phyloP scores from a whole-genome alignment of 2,888 invertebrate genomes.

The Drosophila putrida region DNA sequence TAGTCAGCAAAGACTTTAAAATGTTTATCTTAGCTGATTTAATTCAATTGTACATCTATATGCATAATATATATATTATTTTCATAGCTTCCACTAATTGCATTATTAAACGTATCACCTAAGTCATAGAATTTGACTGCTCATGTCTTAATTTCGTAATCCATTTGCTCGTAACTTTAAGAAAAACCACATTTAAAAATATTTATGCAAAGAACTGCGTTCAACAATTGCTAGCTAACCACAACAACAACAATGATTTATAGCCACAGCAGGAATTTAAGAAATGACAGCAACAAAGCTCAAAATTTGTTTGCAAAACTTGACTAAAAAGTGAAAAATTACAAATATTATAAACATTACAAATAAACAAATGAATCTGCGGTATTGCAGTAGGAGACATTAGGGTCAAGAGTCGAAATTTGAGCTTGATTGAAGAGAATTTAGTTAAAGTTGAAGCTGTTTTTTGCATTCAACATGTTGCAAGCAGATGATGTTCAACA shows the following conservation, averaged over 20 bases:
- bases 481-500: slow-evolving; percentile 27
- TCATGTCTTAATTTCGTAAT: slow-evolving; percentile 10
- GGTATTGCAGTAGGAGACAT: slow-evolving; percentile 22
- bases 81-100: background rate
- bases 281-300: slow-evolving; percentile 58
- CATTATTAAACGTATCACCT: background rate
- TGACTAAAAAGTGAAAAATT: slow-evolving; percentile 11
- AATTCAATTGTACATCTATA: too few species aligned
- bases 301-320: slow-evolving; percentile 28
- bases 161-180: background rate
- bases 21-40: too few species aligned
- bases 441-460: slow-evolving; percentile 9
- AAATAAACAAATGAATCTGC: slow-evolving; percentile 18
- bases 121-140: slow-evolving; percentile 1
- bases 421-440: slow-evolving; percentile 51
- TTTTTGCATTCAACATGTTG: slow-evolving; percentile 41
- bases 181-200: slow-evolving; percentile 1
- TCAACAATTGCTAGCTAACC: slow-evolving; percentile 27
- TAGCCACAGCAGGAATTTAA: slow-evolving; percentile 42
- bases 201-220: slow-evolving; percentile 24
- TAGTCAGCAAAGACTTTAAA: background rate
- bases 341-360: slow-evolving; percentile 12
- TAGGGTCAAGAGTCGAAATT: slow-evolving; percentile 55
- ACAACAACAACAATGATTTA: slow-evolving; percentile 47
- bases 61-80: background rate